These are phyloP conservation scores for Laterallus jamaicensis DNA, from an alignment of 2,113 vertebrate genomes.

Conservation along the genomic window DNA sequence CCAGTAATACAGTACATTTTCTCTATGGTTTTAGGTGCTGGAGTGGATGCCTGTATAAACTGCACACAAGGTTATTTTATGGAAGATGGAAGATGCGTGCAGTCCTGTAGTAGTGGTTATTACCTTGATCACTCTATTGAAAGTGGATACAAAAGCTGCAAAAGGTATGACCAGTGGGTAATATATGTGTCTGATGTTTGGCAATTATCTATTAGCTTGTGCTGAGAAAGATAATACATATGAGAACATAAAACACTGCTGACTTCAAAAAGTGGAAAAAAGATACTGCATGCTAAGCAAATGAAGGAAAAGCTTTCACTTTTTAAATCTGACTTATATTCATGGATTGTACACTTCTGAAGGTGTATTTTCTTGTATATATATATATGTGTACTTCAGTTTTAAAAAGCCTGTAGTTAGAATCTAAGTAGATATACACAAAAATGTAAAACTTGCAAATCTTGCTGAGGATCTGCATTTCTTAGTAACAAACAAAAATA, in stretches of 20 bases:
- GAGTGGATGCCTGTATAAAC: constrained; percentile 88
- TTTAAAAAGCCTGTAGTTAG: not conserved
- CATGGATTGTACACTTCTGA: not conserved
- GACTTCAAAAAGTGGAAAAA: not conserved
- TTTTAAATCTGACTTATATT: not conserved
- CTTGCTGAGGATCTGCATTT: not conserved
- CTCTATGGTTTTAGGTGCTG: constrained; percentile 81
- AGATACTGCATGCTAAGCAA: not conserved
- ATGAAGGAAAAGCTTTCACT: not conserved
- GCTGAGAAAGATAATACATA: not conserved
- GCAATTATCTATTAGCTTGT: not conserved
- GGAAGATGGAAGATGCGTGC: constrained; percentile 93
- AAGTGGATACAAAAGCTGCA: constrained; percentile 85
- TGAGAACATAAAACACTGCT: not conserved
- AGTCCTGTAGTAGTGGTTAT: constrained; percentile 85
- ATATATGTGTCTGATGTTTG: not conserved
- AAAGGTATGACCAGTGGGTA: constrained; percentile 72
- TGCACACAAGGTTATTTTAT: constrained; percentile 89
- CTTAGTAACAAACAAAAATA: not conserved
- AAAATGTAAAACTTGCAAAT: not conserved
- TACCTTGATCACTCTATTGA: constrained; percentile 87
- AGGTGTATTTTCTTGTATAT: not conserved
- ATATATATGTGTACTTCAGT: not conserved
- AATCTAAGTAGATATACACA: not conserved
- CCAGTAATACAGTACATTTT: not conserved